Percentiles rank a stretch among this genome's conserved stretches.
Conservation (phyloP, 2,797 vertebrate species). For the Yasuhikotakia modesta region DNA sequence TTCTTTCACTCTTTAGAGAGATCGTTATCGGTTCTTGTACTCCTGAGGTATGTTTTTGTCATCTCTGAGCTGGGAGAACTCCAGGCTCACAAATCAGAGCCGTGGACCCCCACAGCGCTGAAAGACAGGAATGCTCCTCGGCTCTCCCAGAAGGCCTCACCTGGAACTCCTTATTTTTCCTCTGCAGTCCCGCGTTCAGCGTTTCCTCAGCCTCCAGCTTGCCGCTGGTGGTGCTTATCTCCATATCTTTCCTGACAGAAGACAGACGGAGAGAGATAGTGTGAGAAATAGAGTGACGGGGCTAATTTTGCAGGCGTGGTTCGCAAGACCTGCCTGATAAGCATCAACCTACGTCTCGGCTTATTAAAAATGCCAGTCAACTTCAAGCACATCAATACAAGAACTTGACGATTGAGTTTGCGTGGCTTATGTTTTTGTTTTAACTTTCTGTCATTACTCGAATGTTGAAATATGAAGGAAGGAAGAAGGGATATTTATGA, state of each 20-base stretch:
- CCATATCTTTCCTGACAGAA: slow-evolving; percentile 76
- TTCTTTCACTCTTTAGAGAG: slow-evolving; percentile 44
- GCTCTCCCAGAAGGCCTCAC: slow-evolving; percentile 62
- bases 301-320: slow-evolving; percentile 43
- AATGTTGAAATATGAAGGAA: neutral
- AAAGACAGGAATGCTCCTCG: slow-evolving; percentile 71
- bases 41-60: slow-evolving; percentile 60
- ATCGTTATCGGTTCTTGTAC: slow-evolving; percentile 62
- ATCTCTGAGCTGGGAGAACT: slow-evolving; percentile 58
- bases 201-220: slow-evolving; percentile 76
- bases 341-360: neutral
- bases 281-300: slow-evolving; percentile 41
- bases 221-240: slow-evolving; percentile 73
- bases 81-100: slow-evolving; percentile 65
- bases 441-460: neutral
- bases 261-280: slow-evolving; percentile 18
- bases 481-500: slow-evolving; percentile 3
- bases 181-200: slow-evolving; percentile 72
- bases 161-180: slow-evolving; percentile 77
- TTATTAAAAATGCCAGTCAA: slow-evolving; percentile 55
- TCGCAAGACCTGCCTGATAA: slow-evolving; percentile 15
- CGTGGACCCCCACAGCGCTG: slow-evolving; percentile 64
- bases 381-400: neutral
- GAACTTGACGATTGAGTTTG: neutral
- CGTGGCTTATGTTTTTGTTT: neutral